Evolutionary conservation across 2,113 vertebrate species (phyloP), one percentile per base, ranked within the genome.

Genomic region (Ailurus styani): DNA sequence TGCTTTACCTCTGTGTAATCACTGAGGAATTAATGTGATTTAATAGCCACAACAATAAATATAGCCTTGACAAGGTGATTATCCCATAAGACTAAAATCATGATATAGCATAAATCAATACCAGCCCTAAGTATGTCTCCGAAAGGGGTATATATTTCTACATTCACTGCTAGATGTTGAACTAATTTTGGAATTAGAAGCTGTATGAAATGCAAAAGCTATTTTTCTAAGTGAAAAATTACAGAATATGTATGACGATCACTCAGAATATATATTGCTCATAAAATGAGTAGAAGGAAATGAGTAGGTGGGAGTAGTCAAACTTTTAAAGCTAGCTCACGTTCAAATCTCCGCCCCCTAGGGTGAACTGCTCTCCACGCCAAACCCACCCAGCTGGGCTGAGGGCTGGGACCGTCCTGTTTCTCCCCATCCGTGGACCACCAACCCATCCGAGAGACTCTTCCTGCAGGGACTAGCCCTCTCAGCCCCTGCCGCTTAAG

Each of bases 101-200:
- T 73, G 96, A 93, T 97, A 93, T 64, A 91, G 66, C 90, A 85
- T 95, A 98, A 98, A 96, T 96, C 96, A 97, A 91, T 78, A 97
- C 7, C 34, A 90, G 70, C 11, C 81, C 37, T 66, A 73, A 93
- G 52, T 96, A 89, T 94, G 47, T 96, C 97, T 91, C 57, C 0
- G 17, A 96, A 98, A 97, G 64, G 6, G 95, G 96, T 83, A 83
- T 93, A 79, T 97, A 93, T 72, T 91, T 81, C 93, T 96, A 89
- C 68, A 81, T 96, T 95, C 93, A 90, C 72, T 34, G 86, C 14
- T 95, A 98, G 96, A 93, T 95, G 85, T 95, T 85, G 83, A 98
- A 93, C 91, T 97, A 89, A 98, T 98, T 77, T 97, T 97, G 97
- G 96, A 97, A 97, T 98, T 96, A 98, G 94, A 92, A 96, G 60